A percentile compares a stretch with the other conserved stretches of the same genome.
Evolutionary conservation across 2,888 invertebrate species (phyloP).

Genomic region (Chorisops tibialis): DNA sequence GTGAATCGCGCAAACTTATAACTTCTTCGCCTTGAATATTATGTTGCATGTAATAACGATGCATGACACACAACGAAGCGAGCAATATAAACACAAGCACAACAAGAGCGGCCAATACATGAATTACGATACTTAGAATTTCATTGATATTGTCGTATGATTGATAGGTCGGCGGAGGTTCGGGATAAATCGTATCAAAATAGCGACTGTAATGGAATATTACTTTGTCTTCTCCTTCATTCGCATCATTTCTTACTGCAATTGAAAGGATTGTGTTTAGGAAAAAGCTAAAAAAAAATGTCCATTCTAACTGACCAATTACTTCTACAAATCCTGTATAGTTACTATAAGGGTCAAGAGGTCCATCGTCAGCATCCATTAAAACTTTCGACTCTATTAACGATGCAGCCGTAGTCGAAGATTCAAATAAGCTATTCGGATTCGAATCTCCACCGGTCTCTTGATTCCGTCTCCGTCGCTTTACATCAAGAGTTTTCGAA

Average conservation of each 20-base stretch:
- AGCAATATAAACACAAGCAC: conserved; percentile 62
- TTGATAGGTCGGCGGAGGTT: conserved; percentile 55
- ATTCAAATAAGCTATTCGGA: conserved; percentile 7
- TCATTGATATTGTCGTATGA: conserved; percentile 50
- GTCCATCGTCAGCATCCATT: conserved; percentile 64
- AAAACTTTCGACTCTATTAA: neutral
- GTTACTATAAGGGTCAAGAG: conserved; percentile 70
- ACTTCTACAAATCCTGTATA: conserved; percentile 85
- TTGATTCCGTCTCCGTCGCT: conserved; percentile 41
- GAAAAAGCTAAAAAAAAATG: neutral
- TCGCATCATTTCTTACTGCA: conserved; percentile 34
- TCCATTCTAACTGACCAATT: conserved; percentile 60
- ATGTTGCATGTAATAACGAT: conserved; percentile 63
- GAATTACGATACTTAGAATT: conserved; percentile 61
- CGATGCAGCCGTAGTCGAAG: conserved; percentile 3
- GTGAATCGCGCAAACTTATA: conserved; percentile 63
- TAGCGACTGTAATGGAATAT: conserved; percentile 73
- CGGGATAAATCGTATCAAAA: conserved; percentile 68
- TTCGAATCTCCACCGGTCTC: neutral
- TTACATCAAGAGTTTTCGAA: conserved; percentile 43
- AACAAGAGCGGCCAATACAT: conserved; percentile 65
- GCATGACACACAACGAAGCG: conserved; percentile 62
- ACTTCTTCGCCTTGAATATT: conserved; percentile 65
- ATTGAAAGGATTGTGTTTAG: neutral
- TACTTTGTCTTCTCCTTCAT: conserved; percentile 54